Base-by-base conservation (phyloP, 2,888 invertebrate genomes). In the Noctua janthina region DNA sequence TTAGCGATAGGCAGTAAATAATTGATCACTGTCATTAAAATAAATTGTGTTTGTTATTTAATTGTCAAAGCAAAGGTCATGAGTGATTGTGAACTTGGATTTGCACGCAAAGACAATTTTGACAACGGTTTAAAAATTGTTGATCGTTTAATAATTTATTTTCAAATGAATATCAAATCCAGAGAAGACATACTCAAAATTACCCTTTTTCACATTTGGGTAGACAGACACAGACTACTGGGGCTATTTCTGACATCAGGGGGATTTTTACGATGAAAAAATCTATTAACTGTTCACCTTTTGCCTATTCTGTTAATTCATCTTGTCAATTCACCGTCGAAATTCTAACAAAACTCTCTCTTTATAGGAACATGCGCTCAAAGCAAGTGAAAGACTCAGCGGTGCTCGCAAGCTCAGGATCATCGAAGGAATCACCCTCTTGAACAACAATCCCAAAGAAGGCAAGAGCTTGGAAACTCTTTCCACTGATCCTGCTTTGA, bases 281-380 rank as follows among this genome's bases (percentile, higher is more conserved):
- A 54, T 20, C 54, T 4, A 62, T 7, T 13, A 39, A 13, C 4
- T 5, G n/a, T 17, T 15, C 1, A 23, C 11, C 4, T 17, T 35
- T 17, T 4, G 66, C 5, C 11, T 7, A 23, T 23, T 39, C 11
- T 1, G 39, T 43, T 13, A 67, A 43, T 17, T 67, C 23, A 66
- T 23, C 20, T 39, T 4, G 11, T 3, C 39, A 66, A 43, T 66
- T 39, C 43, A 67, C 1, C 1, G 2, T 43, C 8, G 3, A n/a
- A 76, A 54, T 46, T 67, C 3, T 64, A 76, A 74, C 0, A 59
- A 78, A 62, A 17, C 10, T 69, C 70, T 82, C 51, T 84, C 74
- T 79, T 89, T 87, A 85, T 87, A 97, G 97, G 97, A 97, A 90
- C 95, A 96, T 79, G 96, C 96, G 1, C 90, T 96, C 0, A 95